Evolutionary conservation across 35 echinoderm and acorn worm genomes (phyloP), one percentile per base, ranked within the genome.

Genomic region (Diadema setosum): DNA sequence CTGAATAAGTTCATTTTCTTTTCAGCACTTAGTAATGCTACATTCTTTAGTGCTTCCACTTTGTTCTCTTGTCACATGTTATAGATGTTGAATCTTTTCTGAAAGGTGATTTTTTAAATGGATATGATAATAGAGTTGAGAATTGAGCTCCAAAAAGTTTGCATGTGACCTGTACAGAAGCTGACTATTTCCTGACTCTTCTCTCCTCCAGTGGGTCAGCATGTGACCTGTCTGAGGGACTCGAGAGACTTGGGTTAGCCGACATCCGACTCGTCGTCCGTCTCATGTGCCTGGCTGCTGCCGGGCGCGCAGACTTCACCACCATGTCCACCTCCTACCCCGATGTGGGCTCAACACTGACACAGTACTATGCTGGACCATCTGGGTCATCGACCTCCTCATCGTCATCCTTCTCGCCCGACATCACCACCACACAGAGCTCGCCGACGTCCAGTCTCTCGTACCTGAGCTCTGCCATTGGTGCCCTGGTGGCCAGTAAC

Each of bases 391-490:
- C n/a, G n/a, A 35, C 34, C 8, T 29, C 46, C 4, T 26, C 45
- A 12, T 60, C 46, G 16, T 26, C 75, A n/a, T 46, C 67, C 26
- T 27, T 63, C 36, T 39, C 56, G 11, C 73, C 44, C 16, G 45
- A 46, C 11, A 83, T 61, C 33, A 85, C 63, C 33, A 48, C 55
- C 32, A 83, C 58, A 33, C 81, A 88, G 36, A 75, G 91, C 55
- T 88, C 91, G 37, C 36, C 69, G 14, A 64, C 82, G 0, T 94
- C 96, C 26, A 89, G 96, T 48, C 89, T 99, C 80, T 80, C 92
- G 0, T 99, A 94, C 82, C 60, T 99, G 7, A 99, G 96, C 75
- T 87, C 96, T 58, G 96, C 93, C 46, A 99, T 99, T 61, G 93
- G 87, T 61, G 90, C 93, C 2, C 36, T 99, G 59, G 93, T 82